Percentiles rank a stretch among this genome's conserved stretches.
Conservation (phyloP, 2,797 vertebrate genomes). For the Pantherophis alleghaniensis region DNA sequence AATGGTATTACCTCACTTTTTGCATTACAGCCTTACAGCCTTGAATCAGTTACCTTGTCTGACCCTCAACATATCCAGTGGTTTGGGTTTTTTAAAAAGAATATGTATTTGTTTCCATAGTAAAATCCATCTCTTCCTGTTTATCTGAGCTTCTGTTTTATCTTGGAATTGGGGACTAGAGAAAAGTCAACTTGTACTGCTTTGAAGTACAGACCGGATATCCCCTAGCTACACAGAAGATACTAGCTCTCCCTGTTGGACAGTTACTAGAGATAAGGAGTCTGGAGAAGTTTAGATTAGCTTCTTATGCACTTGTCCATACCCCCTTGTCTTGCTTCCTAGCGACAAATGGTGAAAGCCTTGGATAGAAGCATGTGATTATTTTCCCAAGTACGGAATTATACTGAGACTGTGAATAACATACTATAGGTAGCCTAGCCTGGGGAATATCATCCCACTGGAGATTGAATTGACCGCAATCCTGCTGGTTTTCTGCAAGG, state of each 20-base stretch:
- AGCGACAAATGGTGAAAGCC: not conserved
- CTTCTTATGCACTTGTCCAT: not conserved
- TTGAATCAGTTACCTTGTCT: not conserved
- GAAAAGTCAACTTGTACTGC: not conserved
- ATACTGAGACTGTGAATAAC: not conserved
- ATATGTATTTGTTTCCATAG: not conserved
- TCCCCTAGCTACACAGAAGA: not conserved
- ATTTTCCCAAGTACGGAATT: not conserved
- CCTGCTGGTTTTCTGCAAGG: not conserved
- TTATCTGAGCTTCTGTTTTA: slow-evolving; percentile 17
- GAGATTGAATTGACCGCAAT: not conserved
- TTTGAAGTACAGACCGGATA: not conserved
- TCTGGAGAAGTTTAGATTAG: not conserved
- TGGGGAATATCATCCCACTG: not conserved
- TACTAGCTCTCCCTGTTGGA: not conserved
- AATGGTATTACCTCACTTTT: too few species aligned
- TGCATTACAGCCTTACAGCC: not conserved
- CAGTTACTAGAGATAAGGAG: not conserved
- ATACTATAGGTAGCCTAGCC: not conserved
- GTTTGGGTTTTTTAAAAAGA: not conserved
- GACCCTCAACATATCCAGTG: not conserved
- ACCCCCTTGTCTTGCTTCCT: not conserved
- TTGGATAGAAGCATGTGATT: not conserved
- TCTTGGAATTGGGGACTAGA: not conserved
- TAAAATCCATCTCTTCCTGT: slow-evolving; percentile 7